Conservation (phyloP, 1,140 invertebrate genomes). For the Liolophura sinensis region DNA sequence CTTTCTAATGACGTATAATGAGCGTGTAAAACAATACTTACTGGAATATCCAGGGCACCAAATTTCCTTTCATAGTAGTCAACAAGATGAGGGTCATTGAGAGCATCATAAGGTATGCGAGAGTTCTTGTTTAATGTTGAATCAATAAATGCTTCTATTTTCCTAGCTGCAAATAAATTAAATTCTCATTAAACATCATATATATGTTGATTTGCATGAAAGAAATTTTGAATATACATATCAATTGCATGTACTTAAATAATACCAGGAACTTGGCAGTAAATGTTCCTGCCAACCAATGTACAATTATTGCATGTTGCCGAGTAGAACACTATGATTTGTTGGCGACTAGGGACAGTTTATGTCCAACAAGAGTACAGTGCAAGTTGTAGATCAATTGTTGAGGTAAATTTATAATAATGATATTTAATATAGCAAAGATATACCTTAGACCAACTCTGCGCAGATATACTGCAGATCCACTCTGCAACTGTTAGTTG, state of each 20-base stretch:
- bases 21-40: background rate
- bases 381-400: too few relatives aligned
- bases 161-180: conserved; percentile 16
- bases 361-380: too few relatives aligned
- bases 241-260: conserved; percentile 6
- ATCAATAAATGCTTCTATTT: conserved; percentile 29
- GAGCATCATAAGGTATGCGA: conserved; percentile 51
- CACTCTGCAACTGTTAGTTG: too few relatives aligned
- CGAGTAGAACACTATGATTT: too few relatives aligned
- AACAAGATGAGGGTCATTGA: conserved; percentile 54
- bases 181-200: conserved; percentile 7
- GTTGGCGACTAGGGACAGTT: too few relatives aligned
- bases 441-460: too few relatives aligned
- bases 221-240: background rate
- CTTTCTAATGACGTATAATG: background rate
- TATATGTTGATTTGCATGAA: background rate
- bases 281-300: conserved; percentile 24
- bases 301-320: background rate
- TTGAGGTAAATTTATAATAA: too few relatives aligned
- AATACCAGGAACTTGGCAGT: background rate
- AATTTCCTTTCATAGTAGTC: conserved; percentile 57
- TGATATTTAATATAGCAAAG: too few relatives aligned
- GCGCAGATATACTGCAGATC: too few relatives aligned
- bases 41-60: conserved; percentile 22
- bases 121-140: conserved; percentile 27